Percentiles rank a stretch among this genome's conserved stretches.
phyloP scores from a whole-genome alignment of 2,888 invertebrate species.

The Eupithecia inturbata region DNA sequence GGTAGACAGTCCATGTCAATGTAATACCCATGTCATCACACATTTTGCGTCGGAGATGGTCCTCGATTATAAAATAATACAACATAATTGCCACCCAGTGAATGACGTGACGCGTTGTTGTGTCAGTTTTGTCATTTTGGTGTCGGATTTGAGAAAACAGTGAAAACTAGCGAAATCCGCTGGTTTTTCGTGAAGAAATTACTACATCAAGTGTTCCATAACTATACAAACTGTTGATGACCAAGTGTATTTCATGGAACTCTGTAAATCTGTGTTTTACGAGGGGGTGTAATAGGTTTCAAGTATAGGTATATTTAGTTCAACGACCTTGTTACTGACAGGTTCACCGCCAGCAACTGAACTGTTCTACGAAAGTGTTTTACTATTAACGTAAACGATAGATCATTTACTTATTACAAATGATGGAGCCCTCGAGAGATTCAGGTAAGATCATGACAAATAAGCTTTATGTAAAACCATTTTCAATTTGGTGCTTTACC shows the following conservation, averaged over 20 bases:
- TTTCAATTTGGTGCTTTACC: neutral
- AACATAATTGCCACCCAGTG: constrained; percentile 27
- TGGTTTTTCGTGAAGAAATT: constrained; percentile 44
- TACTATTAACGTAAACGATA: constrained; percentile 60
- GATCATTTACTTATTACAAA: constrained; percentile 59
- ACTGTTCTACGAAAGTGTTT: constrained; percentile 79
- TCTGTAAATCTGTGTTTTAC: constrained; percentile 53
- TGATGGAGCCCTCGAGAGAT: constrained; percentile 82
- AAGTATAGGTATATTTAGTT: constrained; percentile 83
- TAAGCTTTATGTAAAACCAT: neutral
- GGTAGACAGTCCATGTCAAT: no score
- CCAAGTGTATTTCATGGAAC: constrained; percentile 53
- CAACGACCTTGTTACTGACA: constrained; percentile 85
- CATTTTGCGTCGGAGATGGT: no score
- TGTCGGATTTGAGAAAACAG: constrained; percentile 55
- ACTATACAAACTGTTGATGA: constrained; percentile 20
- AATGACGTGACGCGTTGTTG: constrained; percentile 74
- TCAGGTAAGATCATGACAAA: constrained; percentile 65
- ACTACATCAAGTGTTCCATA: constrained; percentile 35
- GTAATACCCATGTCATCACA: no score
- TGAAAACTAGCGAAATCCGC: constrained; percentile 44
- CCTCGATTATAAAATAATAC: no score
- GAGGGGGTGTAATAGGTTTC: constrained; percentile 64
- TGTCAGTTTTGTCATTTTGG: constrained; percentile 60
- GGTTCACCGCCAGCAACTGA: constrained; percentile 81